A percentile compares a stretch with the other conserved stretches of the same genome.
Evolutionary conservation across 2,113 vertebrate genomes (phyloP).

Genomic region (Candoia aspera): DNA sequence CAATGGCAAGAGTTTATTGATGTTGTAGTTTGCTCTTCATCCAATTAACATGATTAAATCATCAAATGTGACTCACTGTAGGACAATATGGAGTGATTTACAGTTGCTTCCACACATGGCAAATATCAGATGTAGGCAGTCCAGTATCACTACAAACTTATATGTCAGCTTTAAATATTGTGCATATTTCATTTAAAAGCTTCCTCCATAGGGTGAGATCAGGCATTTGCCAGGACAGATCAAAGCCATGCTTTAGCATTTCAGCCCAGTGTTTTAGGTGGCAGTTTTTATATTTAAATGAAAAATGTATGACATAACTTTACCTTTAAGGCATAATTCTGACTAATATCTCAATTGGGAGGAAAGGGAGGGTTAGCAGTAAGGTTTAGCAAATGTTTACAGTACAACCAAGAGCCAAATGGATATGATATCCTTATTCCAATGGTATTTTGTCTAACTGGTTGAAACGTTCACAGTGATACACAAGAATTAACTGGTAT

Average conservation of each 20-base stretch:
- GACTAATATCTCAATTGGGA: not conserved
- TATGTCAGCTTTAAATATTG: conserved; percentile 6
- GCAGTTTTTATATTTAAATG: not conserved
- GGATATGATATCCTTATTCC: not conserved
- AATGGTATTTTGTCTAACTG: not conserved
- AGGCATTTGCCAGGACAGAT: not conserved
- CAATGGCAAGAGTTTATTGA: not conserved
- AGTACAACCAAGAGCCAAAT: fast-evolving
- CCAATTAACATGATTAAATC: not conserved
- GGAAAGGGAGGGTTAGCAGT: not conserved
- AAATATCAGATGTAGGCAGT: conserved; percentile 4
- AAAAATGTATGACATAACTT: not conserved
- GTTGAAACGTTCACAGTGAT: not conserved
- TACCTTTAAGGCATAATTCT: not conserved
- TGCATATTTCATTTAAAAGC: not conserved
- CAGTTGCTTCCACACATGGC: not conserved
- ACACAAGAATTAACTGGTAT: not conserved
- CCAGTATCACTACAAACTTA: not conserved
- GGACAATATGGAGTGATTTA: not conserved
- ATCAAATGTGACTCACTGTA: not conserved
- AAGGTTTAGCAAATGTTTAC: not conserved
- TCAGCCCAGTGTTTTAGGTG: not conserved
- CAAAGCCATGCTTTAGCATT: not conserved
- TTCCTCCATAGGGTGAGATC: not conserved
- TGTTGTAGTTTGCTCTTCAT: not conserved